Evolutionary conservation across 2,888 invertebrate species (phyloP).

Genomic region (Lepidonotus clava): DNA sequence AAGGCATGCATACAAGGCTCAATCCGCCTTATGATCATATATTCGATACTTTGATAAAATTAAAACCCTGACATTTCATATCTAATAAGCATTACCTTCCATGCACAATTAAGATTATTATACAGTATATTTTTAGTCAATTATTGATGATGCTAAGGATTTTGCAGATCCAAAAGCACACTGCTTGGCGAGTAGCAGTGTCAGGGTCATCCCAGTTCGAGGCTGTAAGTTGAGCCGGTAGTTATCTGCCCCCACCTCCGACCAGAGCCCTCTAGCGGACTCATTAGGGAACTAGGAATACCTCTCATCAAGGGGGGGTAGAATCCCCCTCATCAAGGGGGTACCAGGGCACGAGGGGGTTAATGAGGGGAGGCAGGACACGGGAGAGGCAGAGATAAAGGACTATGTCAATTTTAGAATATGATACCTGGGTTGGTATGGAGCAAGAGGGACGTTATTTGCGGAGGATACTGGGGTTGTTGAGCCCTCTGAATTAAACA

Average conservation of each 20-base stretch:
- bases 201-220: constrained; percentile 16
- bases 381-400: constrained; percentile 18
- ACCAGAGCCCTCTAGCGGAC: background rate
- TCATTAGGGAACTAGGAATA: constrained; percentile 11
- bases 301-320: background rate
- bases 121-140: no score
- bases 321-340: background rate
- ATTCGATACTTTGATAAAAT: no score
- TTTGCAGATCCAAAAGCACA: no score
- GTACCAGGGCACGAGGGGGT: background rate
- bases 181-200: background rate
- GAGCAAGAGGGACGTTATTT: background rate
- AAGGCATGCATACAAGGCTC: no score
- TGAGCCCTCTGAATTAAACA: no score
- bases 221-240: background rate
- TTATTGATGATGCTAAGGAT: no score
- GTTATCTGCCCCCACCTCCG: background rate
- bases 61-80: no score
- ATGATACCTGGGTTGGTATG: constrained; percentile 20
- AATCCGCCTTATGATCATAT: no score
- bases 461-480: background rate
- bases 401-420: constrained; percentile 25
- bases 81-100: no score
- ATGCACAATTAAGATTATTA: no score
- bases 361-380: background rate